Evolutionary conservation across 2,113 vertebrate species (phyloP), one percentile per base, ranked within the genome.

Genomic region (Anhinga rufa): DNA sequence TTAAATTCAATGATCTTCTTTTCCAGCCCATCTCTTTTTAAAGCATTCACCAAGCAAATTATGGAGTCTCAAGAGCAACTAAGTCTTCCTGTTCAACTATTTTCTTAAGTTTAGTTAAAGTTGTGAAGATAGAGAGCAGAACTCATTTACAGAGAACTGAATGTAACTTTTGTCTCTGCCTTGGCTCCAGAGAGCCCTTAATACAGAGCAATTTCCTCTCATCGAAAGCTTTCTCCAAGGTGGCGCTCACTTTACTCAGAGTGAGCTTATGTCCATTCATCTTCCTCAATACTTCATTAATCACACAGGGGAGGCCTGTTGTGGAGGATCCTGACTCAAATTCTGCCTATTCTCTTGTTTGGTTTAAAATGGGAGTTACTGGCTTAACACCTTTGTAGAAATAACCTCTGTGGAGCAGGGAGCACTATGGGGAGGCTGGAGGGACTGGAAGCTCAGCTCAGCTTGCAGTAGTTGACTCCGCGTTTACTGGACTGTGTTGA

Each of bases 141-240:
- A 82, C 61, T 95, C 94, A 91, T 95, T 93, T 95, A 74, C 20
- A 51, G 93, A 49, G 92, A 92, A n/a, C 79, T 84, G 66, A 97
- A 92, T 31, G 71, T 40, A 79, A 91, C 94, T 95, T 95, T 93
- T 96, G 93, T 82, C 68, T 96, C 83, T 88, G 86, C 82, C 68
- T 90, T 75, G 90, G 76, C 83, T 96, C 92, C 76, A 40, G 79
- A 92, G 92, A 88, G 60, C 90, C 94, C 86, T 97, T 94, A 92
- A 92, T 95, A 62, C 78, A 44, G 70, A 80, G 72, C 48, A 90
- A 82, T 95, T 92, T 96, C 84, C 60, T 82, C 87, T 80, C 81
- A 69, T 75, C 86, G 89, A 84, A 95, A 96, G 81, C 86, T 90
- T 81, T 94, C 95, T 97, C 83, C 44, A 38, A 96, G 93, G 78